These are phyloP conservation scores for Sternarchorhynchus goeldii DNA, from an alignment of 2,797 vertebrate genomes.

Conservation along the genomic window DNA sequence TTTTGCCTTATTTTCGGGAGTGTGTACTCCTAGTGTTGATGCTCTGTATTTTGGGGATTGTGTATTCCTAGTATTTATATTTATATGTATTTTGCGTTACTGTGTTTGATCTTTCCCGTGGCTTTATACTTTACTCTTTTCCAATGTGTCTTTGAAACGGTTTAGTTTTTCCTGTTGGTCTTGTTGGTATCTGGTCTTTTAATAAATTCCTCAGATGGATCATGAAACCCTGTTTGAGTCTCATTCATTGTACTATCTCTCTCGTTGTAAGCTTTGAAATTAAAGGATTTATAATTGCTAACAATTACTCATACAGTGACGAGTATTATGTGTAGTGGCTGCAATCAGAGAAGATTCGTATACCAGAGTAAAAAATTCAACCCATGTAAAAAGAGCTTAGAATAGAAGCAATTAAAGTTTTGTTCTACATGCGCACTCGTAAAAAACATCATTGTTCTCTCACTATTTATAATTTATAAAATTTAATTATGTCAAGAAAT, in stretches of 20 bases:
- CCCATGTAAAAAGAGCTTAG: slow-evolving; percentile 66
- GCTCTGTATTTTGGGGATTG: too few relatives aligned
- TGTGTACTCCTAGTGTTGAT: too few relatives aligned
- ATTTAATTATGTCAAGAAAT: background rate
- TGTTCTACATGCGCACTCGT: slow-evolving; percentile 47
- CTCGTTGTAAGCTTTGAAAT: slow-evolving; percentile 67
- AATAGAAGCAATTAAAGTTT: slow-evolving; percentile 73
- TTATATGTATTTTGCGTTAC: too few relatives aligned
- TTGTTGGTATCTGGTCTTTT: too few relatives aligned
- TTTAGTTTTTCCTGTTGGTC: too few relatives aligned
- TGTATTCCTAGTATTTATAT: too few relatives aligned
- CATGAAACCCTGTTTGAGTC: too few relatives aligned
- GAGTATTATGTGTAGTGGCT: slow-evolving; percentile 71
- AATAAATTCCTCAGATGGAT: too few relatives aligned
- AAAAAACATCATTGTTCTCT: background rate
- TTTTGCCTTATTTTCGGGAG: too few relatives aligned
- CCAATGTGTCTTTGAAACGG: too few relatives aligned
- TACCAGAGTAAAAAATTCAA: slow-evolving; percentile 58
- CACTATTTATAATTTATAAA: slow-evolving; percentile 16
- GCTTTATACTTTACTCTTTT: too few relatives aligned
- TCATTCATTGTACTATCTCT: slow-evolving; percentile 26
- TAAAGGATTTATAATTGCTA: slow-evolving; percentile 73
- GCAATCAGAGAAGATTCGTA: slow-evolving; percentile 73
- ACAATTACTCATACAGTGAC: slow-evolving; percentile 75
- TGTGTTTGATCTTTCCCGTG: too few relatives aligned